These are phyloP conservation scores for Hybos culiciformis DNA, from an alignment of 2,888 invertebrate genomes.

Conservation along the genomic window DNA sequence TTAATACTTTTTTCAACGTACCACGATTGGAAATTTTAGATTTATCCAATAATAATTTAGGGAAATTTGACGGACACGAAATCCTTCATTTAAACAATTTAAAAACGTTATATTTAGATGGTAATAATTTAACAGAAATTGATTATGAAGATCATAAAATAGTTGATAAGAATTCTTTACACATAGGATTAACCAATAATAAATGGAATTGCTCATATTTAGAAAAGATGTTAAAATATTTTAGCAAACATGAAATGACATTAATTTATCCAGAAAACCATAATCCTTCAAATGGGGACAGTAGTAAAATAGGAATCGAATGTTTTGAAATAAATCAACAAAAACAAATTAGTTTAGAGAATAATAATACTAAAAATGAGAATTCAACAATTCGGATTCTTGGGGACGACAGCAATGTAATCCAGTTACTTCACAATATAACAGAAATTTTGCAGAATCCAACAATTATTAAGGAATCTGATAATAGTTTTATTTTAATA, in stretches of 20 bases:
- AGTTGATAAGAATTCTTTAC: not conserved
- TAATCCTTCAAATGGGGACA: not conserved
- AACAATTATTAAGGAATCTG: too few relatives aligned
- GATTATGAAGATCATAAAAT: not conserved
- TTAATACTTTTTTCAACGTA: not conserved
- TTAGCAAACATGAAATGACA: not conserved
- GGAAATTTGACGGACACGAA: too few relatives aligned
- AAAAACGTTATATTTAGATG: not conserved
- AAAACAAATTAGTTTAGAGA: too few relatives aligned
- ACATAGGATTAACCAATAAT: not conserved
- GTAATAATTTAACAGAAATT: conserved; percentile 1
- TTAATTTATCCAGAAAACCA: not conserved
- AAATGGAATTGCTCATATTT: conserved; percentile 3
- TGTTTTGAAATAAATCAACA: too few relatives aligned
- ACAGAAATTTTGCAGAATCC: too few relatives aligned
- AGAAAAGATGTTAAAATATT: not conserved
- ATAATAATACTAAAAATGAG: too few relatives aligned
- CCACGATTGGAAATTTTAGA: too few relatives aligned
- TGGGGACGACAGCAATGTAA: too few relatives aligned
- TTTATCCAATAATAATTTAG: too few relatives aligned
- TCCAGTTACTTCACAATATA: too few relatives aligned
- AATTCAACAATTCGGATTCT: too few relatives aligned
- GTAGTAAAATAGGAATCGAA: not conserved
- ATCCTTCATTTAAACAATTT: not conserved
- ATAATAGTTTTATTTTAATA: too few relatives aligned